phyloP scores from a whole-genome alignment of 2,113 vertebrate genomes.

The Lophius piscatorius region DNA sequence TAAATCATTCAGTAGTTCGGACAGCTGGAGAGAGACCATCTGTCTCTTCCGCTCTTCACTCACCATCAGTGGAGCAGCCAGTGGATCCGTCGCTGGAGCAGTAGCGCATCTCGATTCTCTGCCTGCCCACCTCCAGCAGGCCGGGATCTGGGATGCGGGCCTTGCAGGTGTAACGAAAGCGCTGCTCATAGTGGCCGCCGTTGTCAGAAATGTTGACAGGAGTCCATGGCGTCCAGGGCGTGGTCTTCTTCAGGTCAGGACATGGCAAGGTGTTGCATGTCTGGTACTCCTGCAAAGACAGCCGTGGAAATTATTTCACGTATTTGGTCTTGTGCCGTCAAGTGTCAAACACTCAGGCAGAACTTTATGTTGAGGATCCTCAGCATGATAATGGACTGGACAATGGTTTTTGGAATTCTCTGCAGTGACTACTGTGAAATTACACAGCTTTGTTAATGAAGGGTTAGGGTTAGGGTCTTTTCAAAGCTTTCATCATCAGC shows the following conservation, averaged over 20 bases:
- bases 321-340: conserved; percentile 3
- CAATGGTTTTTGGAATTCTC: conserved; percentile 52
- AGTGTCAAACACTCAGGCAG: no score
- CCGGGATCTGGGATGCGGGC: conserved; percentile 89
- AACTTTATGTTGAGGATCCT: conserved; percentile 28
- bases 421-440: conserved; percentile 45
- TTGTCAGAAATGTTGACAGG: conserved; percentile 98
- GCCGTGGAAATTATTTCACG: not conserved
- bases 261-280: conserved; percentile 91
- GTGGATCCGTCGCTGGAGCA: conserved; percentile 95
- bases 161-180: conserved; percentile 96
- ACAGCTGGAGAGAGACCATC: conserved; percentile 35
- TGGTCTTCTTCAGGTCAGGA: conserved; percentile 96
- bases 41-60: conserved; percentile 59
- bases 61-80: conserved; percentile 93
- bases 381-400: conserved; percentile 37
- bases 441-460: conserved; percentile 45
- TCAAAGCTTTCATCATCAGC: conserved; percentile 36
- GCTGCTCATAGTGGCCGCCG: conserved; percentile 94
- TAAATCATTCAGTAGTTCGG: conserved; percentile 28
- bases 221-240: conserved; percentile 96
- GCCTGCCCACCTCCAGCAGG: conserved; percentile 92
- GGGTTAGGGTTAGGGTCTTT: conserved; percentile 43
- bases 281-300: conserved; percentile 88
- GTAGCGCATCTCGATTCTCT: conserved; percentile 97